A percentile compares a stretch with the other conserved stretches of the same genome.
Conservation (phyloP, 2,113 vertebrate species). For the Peromyscus californicus region DNA sequence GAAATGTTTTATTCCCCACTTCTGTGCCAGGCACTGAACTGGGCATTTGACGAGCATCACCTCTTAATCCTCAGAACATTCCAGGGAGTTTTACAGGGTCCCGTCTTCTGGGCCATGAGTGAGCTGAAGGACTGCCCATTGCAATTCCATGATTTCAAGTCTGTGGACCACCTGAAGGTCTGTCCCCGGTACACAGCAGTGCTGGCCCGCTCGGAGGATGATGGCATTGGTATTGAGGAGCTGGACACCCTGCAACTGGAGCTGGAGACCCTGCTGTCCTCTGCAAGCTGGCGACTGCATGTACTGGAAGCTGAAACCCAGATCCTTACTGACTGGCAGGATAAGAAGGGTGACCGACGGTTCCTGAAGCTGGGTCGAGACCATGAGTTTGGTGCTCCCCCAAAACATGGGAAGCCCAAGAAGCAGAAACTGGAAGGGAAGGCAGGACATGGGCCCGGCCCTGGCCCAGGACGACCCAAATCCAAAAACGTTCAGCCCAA, state of each 20-base stretch:
- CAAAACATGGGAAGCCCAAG: constrained; percentile 97
- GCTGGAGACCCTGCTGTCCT: constrained; percentile 97
- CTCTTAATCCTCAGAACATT: no score
- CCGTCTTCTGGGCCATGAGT: constrained; percentile 90
- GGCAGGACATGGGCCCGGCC: constrained; percentile 93
- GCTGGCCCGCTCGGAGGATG: constrained; percentile 97
- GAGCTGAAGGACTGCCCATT: constrained; percentile 98
- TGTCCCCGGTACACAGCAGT: constrained; percentile 98
- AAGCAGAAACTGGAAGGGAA: constrained; percentile 98
- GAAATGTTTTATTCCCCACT: no score
- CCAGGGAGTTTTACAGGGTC: constrained; percentile 35
- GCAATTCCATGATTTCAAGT: constrained; percentile 99
- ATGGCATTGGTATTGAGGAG: constrained; percentile 98
- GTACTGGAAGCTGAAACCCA: constrained; percentile 98
- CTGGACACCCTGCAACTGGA: constrained; percentile 98
- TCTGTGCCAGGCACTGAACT: no score
- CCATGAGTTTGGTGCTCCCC: constrained; percentile 93
- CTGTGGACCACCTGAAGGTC: constrained; percentile 97
- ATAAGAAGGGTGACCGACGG: constrained; percentile 98
- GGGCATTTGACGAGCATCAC: no score
- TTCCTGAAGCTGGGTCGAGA: constrained; percentile 96
- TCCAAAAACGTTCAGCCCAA: constrained; percentile 97
- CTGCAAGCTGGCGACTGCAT: constrained; percentile 95
- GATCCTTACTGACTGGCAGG: constrained; percentile 99
- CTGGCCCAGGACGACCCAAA: constrained; percentile 96